phyloP scores from a whole-genome alignment of 2,797 vertebrate species.

The Eulemur albifrons region DNA sequence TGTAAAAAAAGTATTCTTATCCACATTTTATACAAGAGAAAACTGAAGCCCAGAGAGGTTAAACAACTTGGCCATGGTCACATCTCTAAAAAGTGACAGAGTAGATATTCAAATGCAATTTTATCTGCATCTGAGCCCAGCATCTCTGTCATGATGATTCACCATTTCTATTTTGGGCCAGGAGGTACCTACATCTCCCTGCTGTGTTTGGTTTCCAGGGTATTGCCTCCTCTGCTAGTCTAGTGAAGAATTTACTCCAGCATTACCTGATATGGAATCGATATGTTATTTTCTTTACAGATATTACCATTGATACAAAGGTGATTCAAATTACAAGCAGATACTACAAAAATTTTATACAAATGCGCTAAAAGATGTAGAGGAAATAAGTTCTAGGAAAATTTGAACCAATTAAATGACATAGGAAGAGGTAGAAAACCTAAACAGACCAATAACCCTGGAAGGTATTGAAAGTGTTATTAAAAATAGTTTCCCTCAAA shows the following conservation, averaged over 20 bases:
- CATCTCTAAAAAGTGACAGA: not conserved
- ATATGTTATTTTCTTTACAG: not conserved
- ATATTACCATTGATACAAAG: not conserved
- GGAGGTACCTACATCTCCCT: not conserved
- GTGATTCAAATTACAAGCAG: not conserved
- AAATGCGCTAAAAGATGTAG: not conserved
- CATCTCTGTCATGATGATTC: not conserved
- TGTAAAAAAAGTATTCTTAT: not conserved
- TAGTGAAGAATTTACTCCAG: not conserved
- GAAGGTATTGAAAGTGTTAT: not conserved
- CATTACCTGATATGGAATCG: not conserved
- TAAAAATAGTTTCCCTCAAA: not conserved
- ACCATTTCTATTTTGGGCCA: not conserved
- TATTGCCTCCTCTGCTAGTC: not conserved
- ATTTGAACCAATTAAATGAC: not conserved
- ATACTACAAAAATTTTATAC: not conserved
- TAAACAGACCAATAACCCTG: not conserved
- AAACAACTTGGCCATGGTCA: not conserved
- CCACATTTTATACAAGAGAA: not conserved
- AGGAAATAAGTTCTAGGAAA: not conserved
- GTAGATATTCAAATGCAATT: not conserved
- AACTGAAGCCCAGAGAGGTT: not conserved
- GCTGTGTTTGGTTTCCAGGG: not conserved
- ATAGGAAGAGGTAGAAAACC: not conserved
- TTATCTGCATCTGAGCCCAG: not conserved